Evolutionary conservation across 1,140 invertebrate species (phyloP).

Genomic region (Dinoponera quadriceps): DNA sequence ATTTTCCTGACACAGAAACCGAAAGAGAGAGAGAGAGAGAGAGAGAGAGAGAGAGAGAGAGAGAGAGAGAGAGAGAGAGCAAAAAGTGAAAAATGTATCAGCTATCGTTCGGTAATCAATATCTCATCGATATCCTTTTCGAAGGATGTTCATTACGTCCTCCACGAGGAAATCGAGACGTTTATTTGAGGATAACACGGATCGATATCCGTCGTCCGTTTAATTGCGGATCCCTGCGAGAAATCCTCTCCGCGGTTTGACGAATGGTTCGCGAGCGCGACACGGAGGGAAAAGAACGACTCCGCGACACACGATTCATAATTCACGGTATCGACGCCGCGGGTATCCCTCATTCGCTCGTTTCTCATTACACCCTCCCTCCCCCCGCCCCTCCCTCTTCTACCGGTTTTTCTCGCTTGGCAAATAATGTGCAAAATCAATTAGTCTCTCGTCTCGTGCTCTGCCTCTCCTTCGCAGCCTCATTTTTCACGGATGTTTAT

Average conservation of each 20-base stretch:
- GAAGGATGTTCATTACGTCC: not conserved
- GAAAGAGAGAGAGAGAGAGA: too few species aligned
- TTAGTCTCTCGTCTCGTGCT: slow-evolving; percentile 34
- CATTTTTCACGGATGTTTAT: slow-evolving; percentile 53
- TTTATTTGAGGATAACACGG: not conserved
- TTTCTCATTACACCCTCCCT: slow-evolving; percentile 11
- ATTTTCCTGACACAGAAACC: not conserved
- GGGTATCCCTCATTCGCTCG: slow-evolving; percentile 54
- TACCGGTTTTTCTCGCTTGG: not conserved
- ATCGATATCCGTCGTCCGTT: not conserved
- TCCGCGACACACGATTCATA: slow-evolving; percentile 68
- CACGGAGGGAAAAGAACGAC: slow-evolving; percentile 68
- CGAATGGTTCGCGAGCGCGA: slow-evolving; percentile 64
- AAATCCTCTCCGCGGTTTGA: slow-evolving; percentile 46
- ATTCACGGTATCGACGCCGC: slow-evolving; percentile 70
- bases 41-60: too few species aligned
- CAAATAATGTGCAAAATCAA: slow-evolving; percentile 23
- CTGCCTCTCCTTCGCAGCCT: not conserved
- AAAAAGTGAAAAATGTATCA: not conserved
- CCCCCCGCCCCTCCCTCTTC: slow-evolving; percentile 5
- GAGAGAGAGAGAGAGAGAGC: too few species aligned
- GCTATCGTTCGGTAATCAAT: not conserved
- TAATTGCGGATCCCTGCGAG: not conserved
- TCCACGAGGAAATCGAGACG: not conserved
- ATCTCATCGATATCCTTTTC: not conserved